Conservation (phyloP, 2,797 vertebrate species). For the Carapus acus region DNA sequence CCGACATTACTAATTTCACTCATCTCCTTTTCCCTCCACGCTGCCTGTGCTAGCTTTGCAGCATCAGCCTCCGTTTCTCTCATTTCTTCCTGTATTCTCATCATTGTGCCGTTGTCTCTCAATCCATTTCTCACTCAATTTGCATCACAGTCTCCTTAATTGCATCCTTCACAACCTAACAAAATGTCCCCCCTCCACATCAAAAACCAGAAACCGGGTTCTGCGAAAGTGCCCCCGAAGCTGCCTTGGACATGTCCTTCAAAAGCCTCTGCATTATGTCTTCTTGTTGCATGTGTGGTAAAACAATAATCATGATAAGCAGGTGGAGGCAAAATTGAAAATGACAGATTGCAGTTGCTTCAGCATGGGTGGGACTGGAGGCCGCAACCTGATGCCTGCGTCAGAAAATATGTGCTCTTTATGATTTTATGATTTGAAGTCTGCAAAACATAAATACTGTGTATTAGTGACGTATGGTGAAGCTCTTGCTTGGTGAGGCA, state of each 20-base stretch:
- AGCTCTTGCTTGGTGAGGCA: too few species aligned
- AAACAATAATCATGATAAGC: conserved; percentile 23
- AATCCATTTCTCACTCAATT: conserved; percentile 27
- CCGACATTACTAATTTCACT: conserved; percentile 35
- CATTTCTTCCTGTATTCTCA: neutral
- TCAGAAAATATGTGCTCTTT: too few species aligned
- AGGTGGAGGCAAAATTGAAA: conserved; percentile 19
- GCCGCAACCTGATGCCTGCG: neutral
- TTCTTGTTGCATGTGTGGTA: conserved; percentile 13
- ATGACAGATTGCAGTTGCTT: conserved; percentile 23
- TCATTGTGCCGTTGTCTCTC: conserved; percentile 18
- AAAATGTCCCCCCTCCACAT: conserved; percentile 20
- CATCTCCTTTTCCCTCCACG: conserved; percentile 22
- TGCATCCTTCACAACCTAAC: conserved; percentile 18
- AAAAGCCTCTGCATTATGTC: conserved; percentile 27
- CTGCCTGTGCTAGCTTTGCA: conserved; percentile 6
- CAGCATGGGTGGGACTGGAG: neutral
- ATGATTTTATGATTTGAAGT: too few species aligned
- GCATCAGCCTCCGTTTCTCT: conserved; percentile 18
- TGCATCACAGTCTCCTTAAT: conserved; percentile 28
- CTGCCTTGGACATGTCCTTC: conserved; percentile 44
- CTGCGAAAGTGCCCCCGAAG: conserved; percentile 16
- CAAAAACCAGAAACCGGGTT: conserved; percentile 36
- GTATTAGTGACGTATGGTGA: too few species aligned
- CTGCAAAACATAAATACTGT: too few species aligned